Evolutionary conservation across 2,888 invertebrate genomes (phyloP), one percentile per base, ranked within the genome.

Genomic region (Andrena flavipes): DNA sequence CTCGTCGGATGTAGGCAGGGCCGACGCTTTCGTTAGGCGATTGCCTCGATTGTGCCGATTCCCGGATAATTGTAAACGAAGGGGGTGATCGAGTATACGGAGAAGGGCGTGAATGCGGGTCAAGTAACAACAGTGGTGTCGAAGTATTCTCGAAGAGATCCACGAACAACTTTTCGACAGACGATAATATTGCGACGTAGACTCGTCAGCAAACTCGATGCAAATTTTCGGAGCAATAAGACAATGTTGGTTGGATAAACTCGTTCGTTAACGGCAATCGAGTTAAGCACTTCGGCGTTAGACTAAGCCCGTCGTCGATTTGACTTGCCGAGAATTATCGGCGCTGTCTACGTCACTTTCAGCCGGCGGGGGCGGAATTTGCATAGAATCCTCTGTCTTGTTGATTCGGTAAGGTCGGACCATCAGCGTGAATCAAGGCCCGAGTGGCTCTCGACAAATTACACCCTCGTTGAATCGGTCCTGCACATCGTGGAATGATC

Each of bases 251-350:
- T 68, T 60, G 62, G 54, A 75, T 78, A 84, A 79, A 81, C 83
- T 71, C 65, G 68, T 70, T 75, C 65, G 71, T 84, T 79, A 81
- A 69, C 79, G 76, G 54, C 71, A 77, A 88, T 87, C 71, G 77
- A 88, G 76, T 85, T 78, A 81, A 84, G 76, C 59, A 75, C 56
- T 69, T 29, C 10, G 60, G 42, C 62, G 74, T 73, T 63, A 63
- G 35, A 81, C 63, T 56, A 48, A 76, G 78, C 56, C 68, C 60
- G 49, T 60, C 80, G 87, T 75, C 74, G 84, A 87, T 79, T 82
- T 79, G 69, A 83, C 84, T 87, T 80, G 78, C 74, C 76, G 80
- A 80, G 79, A 86, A 83, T 86, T 80, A 80, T 80, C 86, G 80
- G 75, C 62, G 71, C 42, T 69, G 71, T 71, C 74, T 70, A 73